Conservation (phyloP, 2,888 invertebrate species). For the Caenorhabditis angaria region DNA sequence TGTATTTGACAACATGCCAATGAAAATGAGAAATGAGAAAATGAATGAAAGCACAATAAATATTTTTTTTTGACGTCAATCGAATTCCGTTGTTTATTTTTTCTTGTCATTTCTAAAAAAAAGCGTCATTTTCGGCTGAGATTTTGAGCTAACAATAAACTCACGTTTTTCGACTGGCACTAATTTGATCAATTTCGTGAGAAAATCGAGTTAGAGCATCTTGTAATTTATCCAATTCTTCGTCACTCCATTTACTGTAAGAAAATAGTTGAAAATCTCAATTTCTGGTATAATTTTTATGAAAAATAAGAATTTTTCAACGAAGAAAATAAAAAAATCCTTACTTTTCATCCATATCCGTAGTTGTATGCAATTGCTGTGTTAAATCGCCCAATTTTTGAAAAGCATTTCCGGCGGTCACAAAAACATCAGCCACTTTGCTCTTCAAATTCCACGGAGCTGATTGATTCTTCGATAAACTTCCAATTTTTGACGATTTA, state of each 20-base stretch:
- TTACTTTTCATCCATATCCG: constrained; percentile 52
- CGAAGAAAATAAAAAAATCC: too few relatives aligned
- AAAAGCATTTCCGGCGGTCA: constrained; percentile 69
- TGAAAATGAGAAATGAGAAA: too few relatives aligned
- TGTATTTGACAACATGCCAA: too few relatives aligned
- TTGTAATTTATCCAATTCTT: constrained; percentile 60
- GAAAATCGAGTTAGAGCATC: constrained; percentile 64
- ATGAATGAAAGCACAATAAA: too few relatives aligned
- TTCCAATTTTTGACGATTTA: too few relatives aligned
- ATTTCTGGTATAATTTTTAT: neutral
- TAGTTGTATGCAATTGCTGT: constrained; percentile 55
- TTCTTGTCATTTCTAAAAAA: too few relatives aligned
- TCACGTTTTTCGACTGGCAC: constrained; percentile 55
- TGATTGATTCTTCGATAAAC: constrained; percentile 39
- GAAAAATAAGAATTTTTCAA: too few relatives aligned
- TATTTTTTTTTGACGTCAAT: too few relatives aligned
- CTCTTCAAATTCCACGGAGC: constrained; percentile 48
- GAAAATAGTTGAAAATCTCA: too few relatives aligned
- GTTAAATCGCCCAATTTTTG: constrained; percentile 68
- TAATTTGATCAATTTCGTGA: constrained; percentile 65
- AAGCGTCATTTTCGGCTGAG: too few relatives aligned
- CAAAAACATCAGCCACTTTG: constrained; percentile 66
- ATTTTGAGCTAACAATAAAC: too few relatives aligned
- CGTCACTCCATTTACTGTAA: constrained; percentile 62
- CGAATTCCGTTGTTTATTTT: too few relatives aligned